Evolutionary conservation across 1,140 invertebrate genomes (phyloP).

Genomic region (Carcinoscorpius rotundicauda): DNA sequence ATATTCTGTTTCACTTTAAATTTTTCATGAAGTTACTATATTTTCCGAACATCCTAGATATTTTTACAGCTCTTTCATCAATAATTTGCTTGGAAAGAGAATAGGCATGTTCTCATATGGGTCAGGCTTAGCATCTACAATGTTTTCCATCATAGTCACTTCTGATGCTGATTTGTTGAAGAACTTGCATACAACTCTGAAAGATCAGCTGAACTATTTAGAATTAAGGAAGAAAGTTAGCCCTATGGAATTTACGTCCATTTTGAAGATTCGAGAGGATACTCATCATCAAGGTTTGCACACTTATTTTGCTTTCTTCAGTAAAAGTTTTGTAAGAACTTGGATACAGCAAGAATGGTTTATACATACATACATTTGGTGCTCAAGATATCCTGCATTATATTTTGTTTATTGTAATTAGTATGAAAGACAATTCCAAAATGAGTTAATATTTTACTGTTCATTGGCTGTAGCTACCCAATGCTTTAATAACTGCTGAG

Average conservation of each 20-base stretch:
- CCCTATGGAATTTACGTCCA: conserved; percentile 60
- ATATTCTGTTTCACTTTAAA: too few species aligned
- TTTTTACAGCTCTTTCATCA: conserved; percentile 5
- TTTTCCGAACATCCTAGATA: too few species aligned
- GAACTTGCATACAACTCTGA: conserved; percentile 51
- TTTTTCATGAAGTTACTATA: too few species aligned
- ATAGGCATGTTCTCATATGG: conserved; percentile 94
- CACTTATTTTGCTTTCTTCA: not conserved
- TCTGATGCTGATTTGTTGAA: conserved; percentile 39
- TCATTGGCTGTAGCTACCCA: too few species aligned
- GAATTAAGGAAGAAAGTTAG: conserved; percentile 52
- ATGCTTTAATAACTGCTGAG: too few species aligned
- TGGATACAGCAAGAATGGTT: too few species aligned
- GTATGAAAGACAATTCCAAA: too few species aligned
- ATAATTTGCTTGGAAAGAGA: conserved; percentile 59
- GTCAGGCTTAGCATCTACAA: conserved; percentile 85
- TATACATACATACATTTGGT: too few species aligned
- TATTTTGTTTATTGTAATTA: too few species aligned
- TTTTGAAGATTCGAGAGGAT: conserved; percentile 62
- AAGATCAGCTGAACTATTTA: conserved; percentile 52
- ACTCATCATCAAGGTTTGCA: conserved; percentile 38
- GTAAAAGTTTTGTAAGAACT: too few species aligned
- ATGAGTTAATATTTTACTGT: too few species aligned
- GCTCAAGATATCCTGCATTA: too few species aligned
- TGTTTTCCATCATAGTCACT: conserved; percentile 74